phyloP scores from a whole-genome alignment of 2,888 invertebrate species.

The Acronicta leporina region DNA sequence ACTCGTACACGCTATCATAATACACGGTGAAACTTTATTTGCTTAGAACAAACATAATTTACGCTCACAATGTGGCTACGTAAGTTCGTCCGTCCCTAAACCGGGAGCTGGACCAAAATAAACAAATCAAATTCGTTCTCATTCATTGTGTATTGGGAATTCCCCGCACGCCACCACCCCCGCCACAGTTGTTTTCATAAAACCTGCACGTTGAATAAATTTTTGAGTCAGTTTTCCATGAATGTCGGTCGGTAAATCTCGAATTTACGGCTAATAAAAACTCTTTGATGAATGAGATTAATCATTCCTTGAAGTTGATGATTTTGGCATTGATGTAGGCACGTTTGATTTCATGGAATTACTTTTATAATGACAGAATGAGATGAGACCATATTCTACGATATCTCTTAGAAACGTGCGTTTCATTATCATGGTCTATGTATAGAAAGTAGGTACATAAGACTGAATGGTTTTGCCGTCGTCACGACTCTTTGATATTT shows the following conservation, averaged over 20 bases:
- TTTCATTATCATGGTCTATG: conserved; percentile 1
- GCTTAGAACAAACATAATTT: conserved; percentile 77
- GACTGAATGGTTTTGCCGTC: conserved; percentile 12
- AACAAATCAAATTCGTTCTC: conserved; percentile 73
- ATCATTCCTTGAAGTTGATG: conserved; percentile 46
- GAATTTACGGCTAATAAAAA: conserved; percentile 52
- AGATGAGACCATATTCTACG: conserved; percentile 17
- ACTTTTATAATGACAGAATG: conserved; percentile 19
- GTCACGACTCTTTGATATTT: conserved; percentile 44
- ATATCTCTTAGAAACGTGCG: not conserved
- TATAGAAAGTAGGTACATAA: conserved; percentile 17
- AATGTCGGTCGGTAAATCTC: conserved; percentile 14
- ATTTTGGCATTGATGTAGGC: conserved; percentile 44
- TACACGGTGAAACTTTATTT: conserved; percentile 63
- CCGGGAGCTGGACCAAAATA: conserved; percentile 71
- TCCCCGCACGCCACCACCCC: conserved; percentile 56
- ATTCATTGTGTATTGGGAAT: conserved; percentile 62
- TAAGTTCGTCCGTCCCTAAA: conserved; percentile 67
- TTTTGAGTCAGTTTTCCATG: conserved; percentile 40
- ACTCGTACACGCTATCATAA: conserved; percentile 51
- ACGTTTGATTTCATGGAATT: conserved; percentile 25
- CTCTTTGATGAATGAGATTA: conserved; percentile 46
- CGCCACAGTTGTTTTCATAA: conserved; percentile 65
- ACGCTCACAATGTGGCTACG: conserved; percentile 73
- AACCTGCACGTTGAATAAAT: conserved; percentile 63